Evolutionary conservation across 2,797 vertebrate species (phyloP).

Genomic region (Ceryle rudis): DNA sequence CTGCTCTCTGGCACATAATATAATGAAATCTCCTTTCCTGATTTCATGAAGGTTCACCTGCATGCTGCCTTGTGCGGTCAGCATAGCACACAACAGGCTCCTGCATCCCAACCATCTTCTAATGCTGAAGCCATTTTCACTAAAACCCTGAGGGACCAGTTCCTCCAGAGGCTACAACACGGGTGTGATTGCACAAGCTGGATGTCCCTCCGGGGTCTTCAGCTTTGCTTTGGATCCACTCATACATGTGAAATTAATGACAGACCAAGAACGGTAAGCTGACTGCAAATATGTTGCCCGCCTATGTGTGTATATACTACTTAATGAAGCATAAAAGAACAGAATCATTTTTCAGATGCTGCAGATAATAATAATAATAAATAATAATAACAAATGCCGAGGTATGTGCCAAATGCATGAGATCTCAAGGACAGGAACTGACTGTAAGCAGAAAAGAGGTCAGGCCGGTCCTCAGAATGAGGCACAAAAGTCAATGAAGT

Average conservation of each 20-base stretch:
- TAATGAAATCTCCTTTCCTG: background rate
- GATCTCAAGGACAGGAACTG: background rate
- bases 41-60: background rate
- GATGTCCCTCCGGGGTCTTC: background rate
- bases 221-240: background rate
- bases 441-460: background rate
- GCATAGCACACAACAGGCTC: background rate
- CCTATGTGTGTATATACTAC: background rate
- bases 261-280: background rate
- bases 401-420: background rate
- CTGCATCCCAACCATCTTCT: background rate
- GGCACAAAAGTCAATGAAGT: conserved; percentile 23
- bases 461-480: background rate
- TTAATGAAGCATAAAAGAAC: conserved; percentile 50
- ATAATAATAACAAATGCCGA: conserved; percentile 44
- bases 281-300: conserved; percentile 8
- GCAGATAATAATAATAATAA: conserved; percentile 29
- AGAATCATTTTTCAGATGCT: conserved; percentile 41
- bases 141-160: background rate
- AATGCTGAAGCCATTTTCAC: rapidly evolving
- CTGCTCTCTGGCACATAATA: background rate
- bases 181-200: background rate
- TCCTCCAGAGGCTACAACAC: background rate
- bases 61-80: background rate
- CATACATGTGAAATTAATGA: conserved; percentile 10